Evolutionary conservation across 2,888 invertebrate genomes (phyloP).

Genomic region (Caenorhabditis virilis): DNA sequence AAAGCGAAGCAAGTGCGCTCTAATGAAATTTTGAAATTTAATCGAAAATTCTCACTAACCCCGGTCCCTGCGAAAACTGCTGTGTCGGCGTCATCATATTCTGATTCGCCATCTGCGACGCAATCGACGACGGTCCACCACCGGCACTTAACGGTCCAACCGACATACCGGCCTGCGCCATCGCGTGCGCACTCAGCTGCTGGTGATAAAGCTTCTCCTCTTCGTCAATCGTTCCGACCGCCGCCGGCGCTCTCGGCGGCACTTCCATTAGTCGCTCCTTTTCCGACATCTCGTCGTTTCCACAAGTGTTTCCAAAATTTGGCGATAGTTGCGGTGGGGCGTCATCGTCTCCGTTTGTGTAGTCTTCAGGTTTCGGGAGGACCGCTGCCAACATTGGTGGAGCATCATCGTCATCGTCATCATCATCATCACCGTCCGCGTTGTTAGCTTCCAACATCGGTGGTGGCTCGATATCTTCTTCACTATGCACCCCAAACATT

Average conservation of each 20-base stretch:
- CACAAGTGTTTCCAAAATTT: conserved; percentile 7
- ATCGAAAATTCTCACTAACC: too few relatives aligned
- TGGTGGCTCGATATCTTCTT: conserved; percentile 13
- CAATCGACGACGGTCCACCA: not conserved
- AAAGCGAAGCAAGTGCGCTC: too few relatives aligned
- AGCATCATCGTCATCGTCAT: conserved; percentile 4
- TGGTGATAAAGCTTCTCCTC: conserved; percentile 7
- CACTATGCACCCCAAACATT: not conserved
- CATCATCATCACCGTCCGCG: too few relatives aligned
- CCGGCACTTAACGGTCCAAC: not conserved
- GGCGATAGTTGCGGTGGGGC: conserved; percentile 46
- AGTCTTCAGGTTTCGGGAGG: conserved; percentile 1
- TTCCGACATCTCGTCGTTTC: conserved; percentile 16
- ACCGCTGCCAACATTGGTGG: conserved; percentile 22
- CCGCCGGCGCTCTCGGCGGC: conserved; percentile 27
- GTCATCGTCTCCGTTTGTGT: conserved; percentile 36
- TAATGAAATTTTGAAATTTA: too few relatives aligned
- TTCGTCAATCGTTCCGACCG: not conserved
- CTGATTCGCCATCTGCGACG: conserved; percentile 10
- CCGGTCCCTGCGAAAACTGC: conserved; percentile 6
- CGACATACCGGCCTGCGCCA: not conserved
- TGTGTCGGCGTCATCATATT: conserved; percentile 18
- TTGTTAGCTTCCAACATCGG: not conserved
- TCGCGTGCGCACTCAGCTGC: conserved; percentile 1
- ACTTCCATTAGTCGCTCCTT: conserved; percentile 18